Evolutionary conservation across 1,140 invertebrate genomes (phyloP).

Genomic region (Hestina assimilis): DNA sequence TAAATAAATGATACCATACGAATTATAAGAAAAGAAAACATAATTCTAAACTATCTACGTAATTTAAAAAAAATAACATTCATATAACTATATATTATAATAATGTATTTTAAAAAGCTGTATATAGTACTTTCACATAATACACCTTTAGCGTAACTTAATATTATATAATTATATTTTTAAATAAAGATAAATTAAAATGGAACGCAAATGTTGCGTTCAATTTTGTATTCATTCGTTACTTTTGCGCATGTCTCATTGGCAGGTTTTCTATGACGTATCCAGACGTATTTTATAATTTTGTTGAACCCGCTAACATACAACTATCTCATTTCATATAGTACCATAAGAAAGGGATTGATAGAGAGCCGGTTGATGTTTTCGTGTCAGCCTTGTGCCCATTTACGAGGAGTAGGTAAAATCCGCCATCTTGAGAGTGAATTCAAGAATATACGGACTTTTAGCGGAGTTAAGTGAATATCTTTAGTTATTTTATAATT

Average conservation of each 20-base stretch:
- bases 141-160: too few relatives aligned
- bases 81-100: too few relatives aligned
- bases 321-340: conserved; percentile 62
- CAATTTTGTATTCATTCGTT: conserved; percentile 32
- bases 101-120: too few relatives aligned
- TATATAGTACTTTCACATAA: too few relatives aligned
- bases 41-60: too few relatives aligned
- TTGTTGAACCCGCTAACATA: conserved; percentile 63
- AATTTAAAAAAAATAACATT: too few relatives aligned
- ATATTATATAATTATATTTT: not conserved
- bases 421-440: conserved; percentile 79
- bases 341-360: conserved; percentile 68
- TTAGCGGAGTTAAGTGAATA: conserved; percentile 71
- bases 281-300: conserved; percentile 58
- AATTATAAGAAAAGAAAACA: too few relatives aligned
- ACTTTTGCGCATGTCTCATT: conserved; percentile 71
- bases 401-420: conserved; percentile 78
- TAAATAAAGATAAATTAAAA: not conserved
- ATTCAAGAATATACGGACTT: conserved; percentile 77
- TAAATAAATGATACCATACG: too few relatives aligned
- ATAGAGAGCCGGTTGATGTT: conserved; percentile 76
- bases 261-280: conserved; percentile 74
- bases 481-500: conserved; percentile 73
- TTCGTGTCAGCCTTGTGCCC: conserved; percentile 78
- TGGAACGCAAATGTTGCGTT: conserved; percentile 21